Evolutionary conservation across 2,888 invertebrate species (phyloP), one percentile per base, ranked within the genome.

Genomic region (Chalcis sispes): DNA sequence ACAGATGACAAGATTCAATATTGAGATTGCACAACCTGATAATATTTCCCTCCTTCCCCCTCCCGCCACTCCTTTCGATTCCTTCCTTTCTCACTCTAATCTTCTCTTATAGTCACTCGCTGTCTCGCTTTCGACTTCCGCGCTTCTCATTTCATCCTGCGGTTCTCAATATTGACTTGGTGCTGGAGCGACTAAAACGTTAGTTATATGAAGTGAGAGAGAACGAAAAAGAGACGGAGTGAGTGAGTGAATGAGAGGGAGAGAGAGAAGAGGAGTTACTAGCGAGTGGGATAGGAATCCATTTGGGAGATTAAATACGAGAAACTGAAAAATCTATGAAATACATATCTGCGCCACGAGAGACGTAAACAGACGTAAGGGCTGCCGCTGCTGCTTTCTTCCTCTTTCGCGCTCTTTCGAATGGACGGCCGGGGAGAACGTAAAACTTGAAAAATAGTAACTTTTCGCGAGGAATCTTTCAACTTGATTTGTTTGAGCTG

Each of bases 81-180:
- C 64, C 20, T 64, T 40, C 20, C 3, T 36, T n/a, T 48, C 59
- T 0, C 32, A 48, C 50, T 23, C 10, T 50, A 18, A 18, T 13
- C 25, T 27, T 52, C 48, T 20, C 27, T 42, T n/a, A 18, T 23
- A n/a, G n/a, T 36, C 23, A 15, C 23, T 13, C 40, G 58, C 73
- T 64, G 56, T 40, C 56, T n/a, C n/a, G n/a, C n/a, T n/a, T n/a
- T n/a, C n/a, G n/a, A n/a, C 64, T 72, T 61, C 62, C 29, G 58
- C 48, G 20, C 40, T 54, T 64, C 69, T 76, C 71, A 65, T 78
- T 74, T 77, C 71, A 66, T 72, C 64, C 23, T 27, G 75, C 61
- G 77, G 72, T 74, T 76, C 79, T 78, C 81, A 81, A 81, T 83
- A 83, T 83, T 82, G 82, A 83, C 81, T 82, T 67, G 77, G 62